These are phyloP conservation scores for Timema cristinae DNA, from an alignment of 2,888 invertebrate genomes.

Conservation along the genomic window DNA sequence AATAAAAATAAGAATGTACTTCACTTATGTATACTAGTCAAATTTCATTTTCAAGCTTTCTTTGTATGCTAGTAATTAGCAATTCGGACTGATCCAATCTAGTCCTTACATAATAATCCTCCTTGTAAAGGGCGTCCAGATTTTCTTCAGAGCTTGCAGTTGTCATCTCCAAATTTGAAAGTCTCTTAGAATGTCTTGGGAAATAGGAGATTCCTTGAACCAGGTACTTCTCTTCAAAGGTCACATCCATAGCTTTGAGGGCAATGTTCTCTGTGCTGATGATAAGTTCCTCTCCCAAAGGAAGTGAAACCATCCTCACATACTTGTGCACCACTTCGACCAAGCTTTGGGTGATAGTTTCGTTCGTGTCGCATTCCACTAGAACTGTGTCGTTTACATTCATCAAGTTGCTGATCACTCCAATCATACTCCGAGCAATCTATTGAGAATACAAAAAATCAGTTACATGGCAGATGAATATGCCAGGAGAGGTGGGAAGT, in stretches of 20 bases:
- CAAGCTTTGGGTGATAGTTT: slow-evolving; percentile 18
- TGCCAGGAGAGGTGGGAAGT: too few species aligned
- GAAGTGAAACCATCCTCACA: slow-evolving; percentile 12
- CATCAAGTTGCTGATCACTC: slow-evolving; percentile 27
- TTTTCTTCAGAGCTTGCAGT: too few species aligned
- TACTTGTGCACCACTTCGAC: slow-evolving; percentile 21
- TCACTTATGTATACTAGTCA: too few species aligned
- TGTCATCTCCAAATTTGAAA: too few species aligned
- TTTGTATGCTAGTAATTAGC: too few species aligned
- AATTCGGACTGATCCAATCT: too few species aligned
- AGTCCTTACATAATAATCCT: too few species aligned
- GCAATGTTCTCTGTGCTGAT: slow-evolving; percentile 24
- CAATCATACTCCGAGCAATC: slow-evolving; percentile 26
- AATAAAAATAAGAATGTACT: too few species aligned
- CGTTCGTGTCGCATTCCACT: slow-evolving; percentile 21
- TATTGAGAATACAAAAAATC: background rate
- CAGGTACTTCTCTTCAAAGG: slow-evolving; percentile 9
- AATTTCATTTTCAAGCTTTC: too few species aligned
- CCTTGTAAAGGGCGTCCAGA: background rate
- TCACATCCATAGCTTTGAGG: slow-evolving; percentile 19
- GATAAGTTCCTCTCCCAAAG: slow-evolving; percentile 10
- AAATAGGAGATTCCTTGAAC: slow-evolving; percentile 21
- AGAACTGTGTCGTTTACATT: slow-evolving; percentile 26
- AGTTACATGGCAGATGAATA: too few species aligned
- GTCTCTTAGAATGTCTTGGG: slow-evolving; percentile 10